A percentile compares a stretch with the other conserved stretches of the same genome.
phyloP scores from a whole-genome alignment of 2,113 vertebrate genomes.

The Bufo bufo region DNA sequence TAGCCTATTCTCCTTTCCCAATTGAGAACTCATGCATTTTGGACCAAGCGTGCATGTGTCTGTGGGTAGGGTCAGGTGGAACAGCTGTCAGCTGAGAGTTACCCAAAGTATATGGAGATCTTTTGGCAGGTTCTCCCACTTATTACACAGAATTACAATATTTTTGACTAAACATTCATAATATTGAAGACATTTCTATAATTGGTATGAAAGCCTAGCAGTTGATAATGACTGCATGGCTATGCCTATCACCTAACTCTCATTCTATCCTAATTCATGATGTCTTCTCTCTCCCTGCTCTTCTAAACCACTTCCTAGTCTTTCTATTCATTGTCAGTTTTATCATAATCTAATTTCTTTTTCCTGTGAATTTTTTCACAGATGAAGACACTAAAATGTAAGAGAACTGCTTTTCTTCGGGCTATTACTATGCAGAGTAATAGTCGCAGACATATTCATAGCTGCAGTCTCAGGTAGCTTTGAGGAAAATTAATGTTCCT shows the following conservation, averaged over 20 bases:
- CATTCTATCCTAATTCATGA: no score
- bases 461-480: constrained; percentile 6
- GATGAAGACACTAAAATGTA: constrained; percentile 3
- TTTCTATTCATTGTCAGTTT: background rate
- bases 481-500: constrained; percentile 33
- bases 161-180: background rate
- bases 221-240: background rate
- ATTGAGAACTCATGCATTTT: no score
- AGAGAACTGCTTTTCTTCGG: background rate
- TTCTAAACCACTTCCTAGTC: background rate
- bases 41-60: no score
- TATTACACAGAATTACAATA: background rate
- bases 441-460: constrained; percentile 27
- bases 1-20: no score
- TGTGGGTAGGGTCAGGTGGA: no score
- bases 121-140: background rate
- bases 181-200: background rate
- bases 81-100: no score
- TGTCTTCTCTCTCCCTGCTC: background rate
- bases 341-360: background rate
- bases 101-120: no score
- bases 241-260: background rate
- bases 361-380: background rate
- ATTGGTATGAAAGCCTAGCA: background rate
- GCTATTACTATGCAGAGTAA: constrained; percentile 12